These are phyloP conservation scores for Phocoena phocoena DNA, from an alignment of 2,113 vertebrate genomes.

Conservation along the genomic window DNA sequence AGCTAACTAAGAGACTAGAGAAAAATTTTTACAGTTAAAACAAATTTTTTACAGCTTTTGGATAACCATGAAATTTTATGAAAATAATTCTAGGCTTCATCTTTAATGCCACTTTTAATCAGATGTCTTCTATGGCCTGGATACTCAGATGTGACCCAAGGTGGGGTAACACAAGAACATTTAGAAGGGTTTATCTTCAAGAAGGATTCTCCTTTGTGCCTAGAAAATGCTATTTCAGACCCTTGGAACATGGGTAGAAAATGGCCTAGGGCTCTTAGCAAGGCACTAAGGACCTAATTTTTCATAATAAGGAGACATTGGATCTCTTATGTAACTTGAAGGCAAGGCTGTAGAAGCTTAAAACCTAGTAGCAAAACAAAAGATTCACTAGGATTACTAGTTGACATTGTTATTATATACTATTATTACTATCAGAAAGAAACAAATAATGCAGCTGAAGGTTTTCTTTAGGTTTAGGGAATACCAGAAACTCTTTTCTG, in stretches of 20 bases:
- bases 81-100: not conserved
- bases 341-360: not conserved
- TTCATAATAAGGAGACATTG: not conserved
- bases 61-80: not conserved
- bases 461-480: not conserved
- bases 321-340: not conserved
- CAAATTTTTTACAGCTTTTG: not conserved
- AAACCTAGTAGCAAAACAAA: not conserved
- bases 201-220: not conserved
- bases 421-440: not conserved
- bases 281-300: not conserved
- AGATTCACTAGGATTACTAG: not conserved
- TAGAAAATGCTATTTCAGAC: not conserved
- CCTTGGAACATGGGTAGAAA: not conserved
- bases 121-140: not conserved
- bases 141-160: not conserved
- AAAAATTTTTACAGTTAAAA: not conserved
- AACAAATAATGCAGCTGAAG: not conserved
- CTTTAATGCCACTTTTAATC: not conserved
- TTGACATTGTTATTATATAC: not conserved
- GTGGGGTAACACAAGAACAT: not conserved
- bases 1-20: not conserved
- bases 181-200: conserved; percentile 36
- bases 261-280: not conserved
- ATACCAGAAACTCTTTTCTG: not conserved